These are phyloP conservation scores for Chondrosia reniformis DNA, from an alignment of 37 sponge, comb jelly and placozoan species.

Conservation along the genomic window DNA sequence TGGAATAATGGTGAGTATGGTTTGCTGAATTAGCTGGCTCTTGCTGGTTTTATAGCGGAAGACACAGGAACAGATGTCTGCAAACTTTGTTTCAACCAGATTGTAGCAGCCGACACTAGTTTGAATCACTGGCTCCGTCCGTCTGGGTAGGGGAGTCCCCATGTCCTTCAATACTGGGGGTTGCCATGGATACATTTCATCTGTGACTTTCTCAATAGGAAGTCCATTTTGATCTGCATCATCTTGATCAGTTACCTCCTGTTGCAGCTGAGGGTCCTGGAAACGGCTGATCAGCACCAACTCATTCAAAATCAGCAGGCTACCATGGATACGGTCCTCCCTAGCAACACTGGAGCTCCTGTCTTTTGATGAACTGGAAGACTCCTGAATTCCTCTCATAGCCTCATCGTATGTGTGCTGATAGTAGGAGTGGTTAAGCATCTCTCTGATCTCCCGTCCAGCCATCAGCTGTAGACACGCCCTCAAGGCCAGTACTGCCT, in stretches of 20 bases:
- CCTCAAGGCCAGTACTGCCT: conserved; percentile 76
- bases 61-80: conserved; percentile 57
- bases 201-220: neutral
- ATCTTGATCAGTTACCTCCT: neutral
- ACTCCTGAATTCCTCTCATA: conserved; percentile 51
- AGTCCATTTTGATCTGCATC: neutral
- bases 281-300: conserved; percentile 71
- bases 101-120: conserved; percentile 51
- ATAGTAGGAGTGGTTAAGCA: conserved; percentile 37
- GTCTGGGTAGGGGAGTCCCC: neutral
- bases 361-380: conserved; percentile 13
- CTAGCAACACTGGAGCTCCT: conserved; percentile 31
- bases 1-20: conserved; percentile 63
- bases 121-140: neutral
- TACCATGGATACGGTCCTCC: conserved; percentile 82
- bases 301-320: conserved; percentile 80
- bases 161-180: neutral
- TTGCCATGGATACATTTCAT: neutral
- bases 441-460: conserved; percentile 81
- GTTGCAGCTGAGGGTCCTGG: neutral
- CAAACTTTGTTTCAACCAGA: conserved; percentile 50
- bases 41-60: conserved; percentile 54
- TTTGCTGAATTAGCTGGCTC: conserved; percentile 72
- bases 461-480: conserved; percentile 87
- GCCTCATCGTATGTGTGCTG: conserved; percentile 76